These are phyloP conservation scores for Coptodon rendalli DNA, from an alignment of 2,113 vertebrate genomes.

Conservation along the genomic window DNA sequence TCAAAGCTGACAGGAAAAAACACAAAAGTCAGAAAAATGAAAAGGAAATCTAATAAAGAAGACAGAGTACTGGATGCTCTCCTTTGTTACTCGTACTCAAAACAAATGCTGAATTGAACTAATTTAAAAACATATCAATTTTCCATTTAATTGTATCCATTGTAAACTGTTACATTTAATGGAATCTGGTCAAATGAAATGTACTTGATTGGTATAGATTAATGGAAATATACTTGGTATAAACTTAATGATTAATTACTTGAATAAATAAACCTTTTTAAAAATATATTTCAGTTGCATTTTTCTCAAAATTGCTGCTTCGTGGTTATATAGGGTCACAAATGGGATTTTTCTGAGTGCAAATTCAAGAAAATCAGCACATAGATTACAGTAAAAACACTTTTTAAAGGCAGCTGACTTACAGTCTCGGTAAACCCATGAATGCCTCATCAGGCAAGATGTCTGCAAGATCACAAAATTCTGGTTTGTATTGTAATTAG, in stretches of 20 bases:
- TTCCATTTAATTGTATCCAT: not conserved
- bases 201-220: not conserved
- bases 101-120: not conserved
- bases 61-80: not conserved
- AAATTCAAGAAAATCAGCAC: not conserved
- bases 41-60: not conserved
- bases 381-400: not conserved
- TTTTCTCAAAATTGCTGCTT: not conserved
- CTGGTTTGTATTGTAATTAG: not conserved
- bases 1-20: not conserved
- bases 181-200: not conserved
- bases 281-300: not conserved
- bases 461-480: not conserved
- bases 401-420: not conserved
- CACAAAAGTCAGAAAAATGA: not conserved
- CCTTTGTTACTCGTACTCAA: not conserved
- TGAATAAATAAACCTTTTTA: not conserved
- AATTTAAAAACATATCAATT: accelerated
- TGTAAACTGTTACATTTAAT: not conserved
- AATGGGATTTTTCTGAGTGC: not conserved
- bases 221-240: not conserved
- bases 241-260: not conserved
- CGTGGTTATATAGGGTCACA: not conserved
- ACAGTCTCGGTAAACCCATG: not conserved
- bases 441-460: not conserved